These are phyloP conservation scores for Nettapus auritus DNA, from an alignment of 2,113 vertebrate genomes.

Conservation along the genomic window DNA sequence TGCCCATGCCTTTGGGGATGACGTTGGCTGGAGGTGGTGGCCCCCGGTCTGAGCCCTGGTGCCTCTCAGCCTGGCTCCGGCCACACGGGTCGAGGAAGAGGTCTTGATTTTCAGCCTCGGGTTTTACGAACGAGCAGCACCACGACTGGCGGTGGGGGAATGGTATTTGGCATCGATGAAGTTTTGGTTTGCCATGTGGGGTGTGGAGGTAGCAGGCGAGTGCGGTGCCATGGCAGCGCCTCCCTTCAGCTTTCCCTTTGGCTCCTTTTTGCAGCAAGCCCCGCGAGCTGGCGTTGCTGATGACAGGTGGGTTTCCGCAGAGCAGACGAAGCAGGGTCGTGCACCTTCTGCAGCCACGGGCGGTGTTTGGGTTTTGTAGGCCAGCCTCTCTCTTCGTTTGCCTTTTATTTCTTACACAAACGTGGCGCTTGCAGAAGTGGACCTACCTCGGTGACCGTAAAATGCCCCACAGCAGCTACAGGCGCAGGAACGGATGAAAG, in stretches of 20 bases:
- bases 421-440: background rate
- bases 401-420: background rate
- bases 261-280: background rate
- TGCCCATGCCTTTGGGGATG: background rate
- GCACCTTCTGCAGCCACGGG: background rate
- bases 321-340: background rate
- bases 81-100: background rate
- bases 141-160: rapidly evolving
- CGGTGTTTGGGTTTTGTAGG: background rate
- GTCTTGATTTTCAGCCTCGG: background rate
- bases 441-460: background rate
- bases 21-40: rapidly evolving
- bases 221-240: background rate
- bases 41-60: background rate
- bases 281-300: background rate
- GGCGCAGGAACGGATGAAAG: background rate
- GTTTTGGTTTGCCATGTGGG: background rate
- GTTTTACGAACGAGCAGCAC: rapidly evolving
- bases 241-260: background rate
- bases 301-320: background rate
- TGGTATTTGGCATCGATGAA: background rate
- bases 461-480: background rate
- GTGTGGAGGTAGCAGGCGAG: background rate
- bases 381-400: background rate
- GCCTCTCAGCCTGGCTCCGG: background rate